Conservation (phyloP, 1,140 invertebrate species). For the Micrasema longulum region DNA sequence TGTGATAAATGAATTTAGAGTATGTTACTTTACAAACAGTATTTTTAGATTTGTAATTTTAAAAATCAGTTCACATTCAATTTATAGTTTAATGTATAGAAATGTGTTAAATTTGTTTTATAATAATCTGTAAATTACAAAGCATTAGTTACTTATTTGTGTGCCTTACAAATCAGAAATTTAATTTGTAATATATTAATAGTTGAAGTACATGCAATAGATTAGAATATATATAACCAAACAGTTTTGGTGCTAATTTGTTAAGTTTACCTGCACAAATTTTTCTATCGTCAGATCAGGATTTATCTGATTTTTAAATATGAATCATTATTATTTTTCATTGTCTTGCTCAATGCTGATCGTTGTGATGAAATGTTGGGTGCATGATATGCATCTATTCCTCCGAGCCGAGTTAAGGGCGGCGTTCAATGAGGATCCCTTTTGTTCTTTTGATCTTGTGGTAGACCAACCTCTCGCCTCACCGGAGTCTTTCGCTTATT, state of each 20-base stretch:
- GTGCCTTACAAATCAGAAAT: constrained; percentile 14
- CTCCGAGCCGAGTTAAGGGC: too few species aligned
- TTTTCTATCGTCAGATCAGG: background rate
- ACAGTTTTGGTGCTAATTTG: background rate
- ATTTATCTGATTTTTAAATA: background rate
- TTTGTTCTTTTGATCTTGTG: too few species aligned
- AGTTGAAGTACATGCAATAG: background rate
- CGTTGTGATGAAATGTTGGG: too few species aligned
- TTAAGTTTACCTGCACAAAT: background rate
- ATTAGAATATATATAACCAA: background rate
- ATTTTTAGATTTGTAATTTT: background rate
- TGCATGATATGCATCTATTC: too few species aligned
- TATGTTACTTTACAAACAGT: background rate
- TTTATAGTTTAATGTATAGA: background rate
- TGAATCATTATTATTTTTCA: background rate
- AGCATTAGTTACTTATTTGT: constrained; percentile 18
- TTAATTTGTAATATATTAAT: constrained; percentile 12
- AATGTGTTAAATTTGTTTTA: background rate
- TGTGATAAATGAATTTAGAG: background rate
- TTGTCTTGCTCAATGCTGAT: background rate
- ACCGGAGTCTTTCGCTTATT: too few species aligned
- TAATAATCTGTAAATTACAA: background rate
- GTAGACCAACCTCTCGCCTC: too few species aligned
- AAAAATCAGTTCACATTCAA: background rate
- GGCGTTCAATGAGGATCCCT: too few species aligned